Percentiles rank a stretch among this genome's conserved stretches.
Evolutionary conservation across 2,888 invertebrate genomes (phyloP).

Genomic region (Drosophila melanosoma): DNA sequence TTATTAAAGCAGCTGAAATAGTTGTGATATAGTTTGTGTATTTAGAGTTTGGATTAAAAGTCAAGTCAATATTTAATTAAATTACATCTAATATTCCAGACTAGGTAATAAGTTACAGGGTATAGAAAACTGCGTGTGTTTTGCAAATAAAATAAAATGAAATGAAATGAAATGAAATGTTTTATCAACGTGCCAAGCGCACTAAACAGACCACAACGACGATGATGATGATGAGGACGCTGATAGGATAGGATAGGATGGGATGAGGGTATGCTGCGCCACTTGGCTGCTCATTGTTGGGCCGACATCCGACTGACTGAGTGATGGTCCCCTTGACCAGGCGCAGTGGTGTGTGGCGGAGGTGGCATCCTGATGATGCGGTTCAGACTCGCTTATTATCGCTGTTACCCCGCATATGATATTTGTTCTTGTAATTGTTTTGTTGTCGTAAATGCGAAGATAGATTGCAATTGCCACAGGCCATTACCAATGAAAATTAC

Average conservation of each 20-base stretch:
- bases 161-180: slow-evolving; percentile 74
- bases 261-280: background rate
- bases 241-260: background rate
- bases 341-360: background rate
- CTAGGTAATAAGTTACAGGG: slow-evolving; percentile 1
- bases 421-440: slow-evolving; percentile 80
- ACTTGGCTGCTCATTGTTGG: background rate
- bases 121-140: slow-evolving; percentile 61
- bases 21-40: no score
- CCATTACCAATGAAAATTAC: slow-evolving; percentile 75
- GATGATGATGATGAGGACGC: background rate
- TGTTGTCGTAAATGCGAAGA: slow-evolving; percentile 79
- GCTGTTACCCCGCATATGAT: slow-evolving; percentile 59
- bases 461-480: slow-evolving; percentile 79
- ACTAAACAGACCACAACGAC: slow-evolving; percentile 60
- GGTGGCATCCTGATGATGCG: slow-evolving; percentile 11
- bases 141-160: slow-evolving; percentile 75
- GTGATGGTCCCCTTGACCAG: slow-evolving; percentile 67
- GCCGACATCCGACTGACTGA: slow-evolving; percentile 40
- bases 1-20: background rate
- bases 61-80: background rate
- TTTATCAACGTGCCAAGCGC: slow-evolving; percentile 79
- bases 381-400: slow-evolving; percentile 57
- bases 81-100: background rate
- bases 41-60: background rate